Percentiles rank a stretch among this genome's conserved stretches.
Conservation (phyloP, 2,888 invertebrate genomes). For the Odontocerum albicorne region DNA sequence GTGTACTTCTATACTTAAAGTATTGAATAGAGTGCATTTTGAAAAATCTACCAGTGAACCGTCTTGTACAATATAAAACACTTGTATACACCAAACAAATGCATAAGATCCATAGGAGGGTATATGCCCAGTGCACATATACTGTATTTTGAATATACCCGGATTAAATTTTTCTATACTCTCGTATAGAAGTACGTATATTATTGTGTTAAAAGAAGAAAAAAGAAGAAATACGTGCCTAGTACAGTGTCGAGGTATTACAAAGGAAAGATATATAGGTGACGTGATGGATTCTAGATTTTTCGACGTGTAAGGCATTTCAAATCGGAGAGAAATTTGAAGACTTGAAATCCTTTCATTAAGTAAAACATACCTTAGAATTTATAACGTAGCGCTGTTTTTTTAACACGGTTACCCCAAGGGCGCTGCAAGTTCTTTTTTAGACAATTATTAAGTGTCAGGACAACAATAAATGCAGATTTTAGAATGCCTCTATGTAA, state of each 20-base stretch:
- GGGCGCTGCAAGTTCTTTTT: no score
- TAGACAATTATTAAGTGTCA: no score
- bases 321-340: no score
- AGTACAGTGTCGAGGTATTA: neutral
- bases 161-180: conserved; percentile 15
- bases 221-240: conserved; percentile 5
- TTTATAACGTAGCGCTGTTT: no score
- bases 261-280: neutral
- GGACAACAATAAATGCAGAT: no score
- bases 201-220: neutral
- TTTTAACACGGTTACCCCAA: no score
- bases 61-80: conserved; percentile 3
- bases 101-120: conserved; percentile 10
- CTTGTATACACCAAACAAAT: conserved; percentile 16
- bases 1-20: no score
- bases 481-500: no score
- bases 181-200: neutral
- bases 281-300: neutral
- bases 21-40: neutral
- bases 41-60: neutral
- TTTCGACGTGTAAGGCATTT: no score
- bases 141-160: conserved; percentile 9
- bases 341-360: no score
- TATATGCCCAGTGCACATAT: neutral
- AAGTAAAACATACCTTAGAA: no score